A percentile compares a stretch with the other conserved stretches of the same genome.
phyloP scores from a whole-genome alignment of 2,888 invertebrate genomes.

The Isotomurus palustris region DNA sequence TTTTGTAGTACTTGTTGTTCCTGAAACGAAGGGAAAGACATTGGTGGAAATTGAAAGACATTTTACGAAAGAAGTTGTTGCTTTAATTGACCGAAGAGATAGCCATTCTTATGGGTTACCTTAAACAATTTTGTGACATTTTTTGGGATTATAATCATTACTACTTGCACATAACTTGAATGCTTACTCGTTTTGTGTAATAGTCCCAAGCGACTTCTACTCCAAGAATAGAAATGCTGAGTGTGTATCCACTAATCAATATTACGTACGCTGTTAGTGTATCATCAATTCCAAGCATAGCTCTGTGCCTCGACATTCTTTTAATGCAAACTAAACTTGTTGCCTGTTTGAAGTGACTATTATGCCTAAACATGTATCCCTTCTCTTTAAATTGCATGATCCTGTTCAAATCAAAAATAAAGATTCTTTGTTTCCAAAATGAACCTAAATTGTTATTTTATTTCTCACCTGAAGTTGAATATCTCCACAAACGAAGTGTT shows the following conservation, averaged over 20 bases:
- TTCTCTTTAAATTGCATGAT: conserved; percentile 14
- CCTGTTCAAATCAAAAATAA: conserved; percentile 6
- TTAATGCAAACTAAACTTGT: conserved; percentile 2
- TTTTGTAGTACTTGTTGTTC: conserved; percentile 56
- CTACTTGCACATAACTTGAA: no score
- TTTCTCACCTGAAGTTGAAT: conserved; percentile 10
- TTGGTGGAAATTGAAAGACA: conserved; percentile 59
- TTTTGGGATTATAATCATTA: no score
- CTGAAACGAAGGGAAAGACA: conserved; percentile 67
- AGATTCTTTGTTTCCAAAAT: background rate
- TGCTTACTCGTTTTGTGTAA: no score
- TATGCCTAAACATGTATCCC: conserved; percentile 3
- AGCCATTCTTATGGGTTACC: background rate
- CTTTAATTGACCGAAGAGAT: background rate
- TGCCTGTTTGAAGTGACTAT: background rate
- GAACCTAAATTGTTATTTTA: background rate
- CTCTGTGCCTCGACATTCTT: background rate
- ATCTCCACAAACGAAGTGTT: conserved; percentile 8
- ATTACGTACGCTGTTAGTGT: conserved; percentile 13
- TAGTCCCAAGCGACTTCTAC: background rate
- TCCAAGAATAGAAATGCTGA: background rate
- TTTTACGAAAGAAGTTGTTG: conserved; percentile 18
- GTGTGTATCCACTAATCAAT: background rate
- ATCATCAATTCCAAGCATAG: conserved; percentile 10
- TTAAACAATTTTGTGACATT: background rate